Evolutionary conservation across 1,140 invertebrate genomes (phyloP), one percentile per base, ranked within the genome.

Genomic region (Panagrolaimus sp.): DNA sequence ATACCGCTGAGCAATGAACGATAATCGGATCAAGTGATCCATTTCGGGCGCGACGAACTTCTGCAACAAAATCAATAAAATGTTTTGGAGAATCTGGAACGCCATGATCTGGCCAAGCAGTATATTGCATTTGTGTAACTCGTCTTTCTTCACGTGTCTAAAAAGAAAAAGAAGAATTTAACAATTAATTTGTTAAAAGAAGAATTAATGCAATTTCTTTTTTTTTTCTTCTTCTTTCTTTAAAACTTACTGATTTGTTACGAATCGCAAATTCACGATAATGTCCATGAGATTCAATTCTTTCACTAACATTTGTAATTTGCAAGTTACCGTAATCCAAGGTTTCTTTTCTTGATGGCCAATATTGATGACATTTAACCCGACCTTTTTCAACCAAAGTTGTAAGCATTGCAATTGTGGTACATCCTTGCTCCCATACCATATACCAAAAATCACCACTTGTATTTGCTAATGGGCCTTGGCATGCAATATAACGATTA

Each of bases 41-140:
- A n/a, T 80, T 77, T 64, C 86, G 73, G 52, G 84, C 71, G 67
- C 87, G 80, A 43, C 88, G 82, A n/a, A 93, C 92, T 65, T 88
- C 87, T 70, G 90, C 87, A 0, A 93, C 93, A 85, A 97, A 96
- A 66, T 89, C 87, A 43, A 97, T 88, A 84, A 98, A 98, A 73
- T 93, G 90, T 65, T 88, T 88, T 55, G 91, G 89, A 83, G 95
- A 92, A 70, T 91, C 91, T 1, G 95, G 95, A 12, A 97, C 93
- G 26, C 94, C 95, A 83, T 98, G 95, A 87, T 98, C 96, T 0
- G 96, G 96, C 96, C 96, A 98, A 21, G 92, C 91, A 28, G 93
- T 89, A 86, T 98, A 98, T 84, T 91, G 90, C 86, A 91, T 88
- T 80, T 92, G 91, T 24, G 88, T 88, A 73, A 92, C 88, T 76